Percentiles rank a stretch among this genome's conserved stretches.
These are phyloP conservation scores for Macropis europaea DNA, from an alignment of 2,888 invertebrate genomes.

Conservation along the genomic window DNA sequence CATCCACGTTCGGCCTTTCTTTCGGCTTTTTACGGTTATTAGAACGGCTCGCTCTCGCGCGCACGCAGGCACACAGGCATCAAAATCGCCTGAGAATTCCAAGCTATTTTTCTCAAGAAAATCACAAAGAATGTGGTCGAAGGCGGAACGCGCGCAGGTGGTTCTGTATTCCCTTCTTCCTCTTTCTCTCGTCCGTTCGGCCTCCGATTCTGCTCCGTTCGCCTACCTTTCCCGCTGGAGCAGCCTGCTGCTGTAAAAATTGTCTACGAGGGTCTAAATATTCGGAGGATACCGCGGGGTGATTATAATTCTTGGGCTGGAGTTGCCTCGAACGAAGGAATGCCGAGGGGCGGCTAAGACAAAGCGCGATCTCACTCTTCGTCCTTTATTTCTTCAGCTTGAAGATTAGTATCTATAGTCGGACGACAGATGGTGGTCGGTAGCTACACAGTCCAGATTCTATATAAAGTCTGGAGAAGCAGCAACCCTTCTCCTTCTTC, in stretches of 20 bases:
- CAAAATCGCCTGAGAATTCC: slow-evolving; percentile 30
- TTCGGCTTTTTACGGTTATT: slow-evolving; percentile 32
- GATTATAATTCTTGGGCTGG: slow-evolving; percentile 71
- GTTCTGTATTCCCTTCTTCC: slow-evolving; percentile 24
- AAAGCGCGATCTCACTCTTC: slow-evolving; percentile 64
- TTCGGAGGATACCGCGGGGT: slow-evolving; percentile 64
- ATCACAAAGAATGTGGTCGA: slow-evolving; percentile 50
- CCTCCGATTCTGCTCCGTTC: slow-evolving; percentile 5
- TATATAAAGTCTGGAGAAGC: slow-evolving; percentile 63
- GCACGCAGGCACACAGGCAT: slow-evolving; percentile 1
- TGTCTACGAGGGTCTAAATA: slow-evolving; percentile 66
- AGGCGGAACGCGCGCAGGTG: slow-evolving; percentile 47
- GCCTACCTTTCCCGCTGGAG: not conserved
- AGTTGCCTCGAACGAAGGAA: slow-evolving; percentile 67
- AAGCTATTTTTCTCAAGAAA: slow-evolving; percentile 47
- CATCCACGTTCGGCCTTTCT: not conserved
- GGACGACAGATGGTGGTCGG: slow-evolving; percentile 73
- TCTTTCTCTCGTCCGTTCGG: not conserved
- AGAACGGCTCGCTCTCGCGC: slow-evolving; percentile 16
- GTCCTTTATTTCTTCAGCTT: slow-evolving; percentile 63
- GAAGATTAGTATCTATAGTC: slow-evolving; percentile 73
- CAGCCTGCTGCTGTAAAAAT: slow-evolving; percentile 50
- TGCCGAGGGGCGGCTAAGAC: slow-evolving; percentile 71
- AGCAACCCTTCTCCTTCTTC: slow-evolving; percentile 42
- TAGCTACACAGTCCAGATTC: slow-evolving; percentile 64